Evolutionary conservation across 2,888 invertebrate genomes (phyloP), one percentile per base, ranked within the genome.

Genomic region (Lymantria dispar): DNA sequence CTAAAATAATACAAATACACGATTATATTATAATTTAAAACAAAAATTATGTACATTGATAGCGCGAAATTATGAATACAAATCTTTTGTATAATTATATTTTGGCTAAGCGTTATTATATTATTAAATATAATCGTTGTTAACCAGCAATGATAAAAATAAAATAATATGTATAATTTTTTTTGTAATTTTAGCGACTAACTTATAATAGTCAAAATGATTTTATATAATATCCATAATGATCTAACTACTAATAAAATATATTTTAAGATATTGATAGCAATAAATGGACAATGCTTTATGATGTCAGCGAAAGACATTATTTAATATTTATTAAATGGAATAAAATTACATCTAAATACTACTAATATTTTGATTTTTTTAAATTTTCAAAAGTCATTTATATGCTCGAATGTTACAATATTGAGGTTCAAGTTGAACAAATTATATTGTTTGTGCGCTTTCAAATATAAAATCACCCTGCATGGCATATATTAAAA

Each of bases 361-460:
- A 60, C 56, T 68, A 74, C 50, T 53, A 70, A 60, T 62, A 62
- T 3, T 22, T 22, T 22, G 22, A 22, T 22, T 22, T 22, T 22
- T 22, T 22, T 36, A 56, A 57, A 31, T 52, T 12, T 33, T 46
- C 62, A 45, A 44, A 56, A 48, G 52, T 42, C 52, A 44, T 46
- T 43, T 44, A 56, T 50, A 43, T 42, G 56, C 54, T 46, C 22
- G 22, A 22, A 22, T 22, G 22, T 22, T 22, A 22, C 5, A 61
- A 56, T 47, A 56, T 39, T 50, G 22, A 43, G 72, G 74, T 68
- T 59, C 50, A 58, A 60, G 59, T 58, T 44, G 39, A 68, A 65
- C 37, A 43, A 50, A 60, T 60, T 52, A 59, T 54, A 64, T 62
- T 48, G 58, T 70, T 85, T 87, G 87, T 87, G 87, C 87, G 87